A percentile compares a stretch with the other conserved stretches of the same genome.
These are phyloP conservation scores for Eurytoma adleriae DNA, from an alignment of 2,888 invertebrate genomes.

Conservation along the genomic window DNA sequence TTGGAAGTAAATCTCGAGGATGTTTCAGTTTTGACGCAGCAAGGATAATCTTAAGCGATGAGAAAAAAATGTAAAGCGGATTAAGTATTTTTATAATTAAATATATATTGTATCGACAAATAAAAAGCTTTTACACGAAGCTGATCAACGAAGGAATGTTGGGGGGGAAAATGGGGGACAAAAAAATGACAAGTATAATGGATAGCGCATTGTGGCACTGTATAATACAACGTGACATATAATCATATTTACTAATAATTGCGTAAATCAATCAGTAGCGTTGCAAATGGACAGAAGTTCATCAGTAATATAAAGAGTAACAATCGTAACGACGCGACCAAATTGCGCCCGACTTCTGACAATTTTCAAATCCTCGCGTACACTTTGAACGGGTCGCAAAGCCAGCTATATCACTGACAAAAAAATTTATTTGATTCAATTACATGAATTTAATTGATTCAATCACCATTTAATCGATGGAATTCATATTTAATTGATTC, in stretches of 20 bases:
- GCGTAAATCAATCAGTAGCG: slow-evolving; percentile 50
- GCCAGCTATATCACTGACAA: slow-evolving; percentile 17
- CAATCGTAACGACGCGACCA: slow-evolving; percentile 47
- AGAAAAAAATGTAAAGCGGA: neutral
- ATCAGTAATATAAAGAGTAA: slow-evolving; percentile 42
- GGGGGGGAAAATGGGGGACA: neutral
- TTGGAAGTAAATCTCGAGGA: neutral
- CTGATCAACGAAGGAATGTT: slow-evolving; percentile 48
- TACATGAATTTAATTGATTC: too few relatives aligned
- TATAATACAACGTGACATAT: slow-evolving; percentile 55
- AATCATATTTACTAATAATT: slow-evolving; percentile 49
- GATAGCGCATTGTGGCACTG: slow-evolving; percentile 52
- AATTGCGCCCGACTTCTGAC: slow-evolving; percentile 15
- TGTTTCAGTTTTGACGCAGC: neutral
- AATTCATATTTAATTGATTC: too few relatives aligned
- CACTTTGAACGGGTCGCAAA: slow-evolving; percentile 31
- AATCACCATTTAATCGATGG: too few relatives aligned
- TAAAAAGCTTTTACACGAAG: slow-evolving; percentile 53
- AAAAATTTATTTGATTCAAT: too few relatives aligned
- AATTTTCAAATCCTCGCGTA: slow-evolving; percentile 28
- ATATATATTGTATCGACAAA: slow-evolving; percentile 56
- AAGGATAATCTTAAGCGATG: neutral
- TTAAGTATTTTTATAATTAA: slow-evolving; percentile 52
- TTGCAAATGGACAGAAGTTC: slow-evolving; percentile 45
- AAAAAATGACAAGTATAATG: slow-evolving; percentile 50